Conservation (phyloP, 2,888 invertebrate genomes). For the Dasypogon diadema region DNA sequence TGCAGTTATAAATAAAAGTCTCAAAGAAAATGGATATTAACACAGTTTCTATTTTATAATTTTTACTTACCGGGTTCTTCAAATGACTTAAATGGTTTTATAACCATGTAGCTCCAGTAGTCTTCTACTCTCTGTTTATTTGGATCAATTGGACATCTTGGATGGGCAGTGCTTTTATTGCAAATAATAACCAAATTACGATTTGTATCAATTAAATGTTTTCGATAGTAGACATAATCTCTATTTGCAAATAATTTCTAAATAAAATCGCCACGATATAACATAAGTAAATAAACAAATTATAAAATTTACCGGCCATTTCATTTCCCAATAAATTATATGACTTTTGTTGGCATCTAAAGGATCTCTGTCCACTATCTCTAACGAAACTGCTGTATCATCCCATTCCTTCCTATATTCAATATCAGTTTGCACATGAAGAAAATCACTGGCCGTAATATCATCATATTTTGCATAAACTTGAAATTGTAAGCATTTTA, state of each 20-base stretch:
- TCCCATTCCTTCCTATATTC: conserved; percentile 86
- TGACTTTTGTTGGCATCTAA: conserved; percentile 74
- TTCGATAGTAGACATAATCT: conserved; percentile 86
- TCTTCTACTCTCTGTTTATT: conserved; percentile 81
- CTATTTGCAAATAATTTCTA: conserved; percentile 86
- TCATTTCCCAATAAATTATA: conserved; percentile 89
- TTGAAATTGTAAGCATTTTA: conserved; percentile 58
- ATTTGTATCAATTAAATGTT: conserved; percentile 73
- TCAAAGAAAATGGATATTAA: not conserved
- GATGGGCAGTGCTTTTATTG: conserved; percentile 79
- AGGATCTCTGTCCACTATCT: conserved; percentile 77
- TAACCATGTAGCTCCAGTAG: conserved; percentile 90
- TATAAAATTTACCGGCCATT: conserved; percentile 78
- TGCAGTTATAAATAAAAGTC: not conserved
- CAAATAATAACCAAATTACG: conserved; percentile 75
- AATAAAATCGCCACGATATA: conserved; percentile 59
- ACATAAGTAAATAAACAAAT: not conserved
- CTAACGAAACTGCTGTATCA: conserved; percentile 78
- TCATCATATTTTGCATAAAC: conserved; percentile 87
- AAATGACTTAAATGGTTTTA: conserved; percentile 72
- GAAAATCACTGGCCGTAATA: conserved; percentile 82
- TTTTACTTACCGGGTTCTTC: conserved; percentile 64
- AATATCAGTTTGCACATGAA: conserved; percentile 85
- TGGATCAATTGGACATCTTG: conserved; percentile 75
- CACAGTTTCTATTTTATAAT: too few relatives aligned